These are phyloP conservation scores for Mixornis gularis DNA, from an alignment of 2,113 vertebrate species.

Conservation along the genomic window DNA sequence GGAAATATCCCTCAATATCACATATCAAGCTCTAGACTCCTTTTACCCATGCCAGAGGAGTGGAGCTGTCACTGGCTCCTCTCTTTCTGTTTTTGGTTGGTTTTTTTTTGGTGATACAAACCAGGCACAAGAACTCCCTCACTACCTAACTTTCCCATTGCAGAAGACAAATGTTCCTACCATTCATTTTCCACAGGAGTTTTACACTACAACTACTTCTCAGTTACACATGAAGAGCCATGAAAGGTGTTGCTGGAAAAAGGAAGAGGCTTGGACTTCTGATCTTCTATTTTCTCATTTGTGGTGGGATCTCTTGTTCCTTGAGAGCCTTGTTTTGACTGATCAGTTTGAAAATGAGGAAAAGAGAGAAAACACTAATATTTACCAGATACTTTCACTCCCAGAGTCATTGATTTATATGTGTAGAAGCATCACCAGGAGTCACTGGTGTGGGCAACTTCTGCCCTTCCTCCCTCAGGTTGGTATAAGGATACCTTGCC, in stretches of 20 bases:
- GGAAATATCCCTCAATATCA: constrained; percentile 26
- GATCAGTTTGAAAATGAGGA: background rate
- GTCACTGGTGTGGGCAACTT: background rate
- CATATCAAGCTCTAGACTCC: background rate
- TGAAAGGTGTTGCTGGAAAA: background rate
- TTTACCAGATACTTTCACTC: background rate
- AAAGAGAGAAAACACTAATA: background rate
- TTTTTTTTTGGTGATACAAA: constrained; percentile 29
- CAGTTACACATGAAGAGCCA: background rate
- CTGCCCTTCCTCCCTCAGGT: background rate
- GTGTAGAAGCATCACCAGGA: background rate
- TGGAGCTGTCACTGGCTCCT: background rate
- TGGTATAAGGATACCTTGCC: background rate
- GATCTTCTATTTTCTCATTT: background rate
- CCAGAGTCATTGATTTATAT: background rate
- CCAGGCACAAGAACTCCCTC: constrained; percentile 19
- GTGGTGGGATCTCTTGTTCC: background rate
- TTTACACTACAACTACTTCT: background rate
- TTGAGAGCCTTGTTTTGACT: background rate
- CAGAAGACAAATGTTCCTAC: background rate
- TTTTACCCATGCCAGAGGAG: background rate
- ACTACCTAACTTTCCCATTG: background rate
- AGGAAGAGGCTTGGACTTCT: background rate
- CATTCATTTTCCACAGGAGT: background rate
- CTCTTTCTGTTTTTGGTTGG: background rate